Conservation (phyloP, 2,888 invertebrate genomes). For the Hydrotaea diabolus region DNA sequence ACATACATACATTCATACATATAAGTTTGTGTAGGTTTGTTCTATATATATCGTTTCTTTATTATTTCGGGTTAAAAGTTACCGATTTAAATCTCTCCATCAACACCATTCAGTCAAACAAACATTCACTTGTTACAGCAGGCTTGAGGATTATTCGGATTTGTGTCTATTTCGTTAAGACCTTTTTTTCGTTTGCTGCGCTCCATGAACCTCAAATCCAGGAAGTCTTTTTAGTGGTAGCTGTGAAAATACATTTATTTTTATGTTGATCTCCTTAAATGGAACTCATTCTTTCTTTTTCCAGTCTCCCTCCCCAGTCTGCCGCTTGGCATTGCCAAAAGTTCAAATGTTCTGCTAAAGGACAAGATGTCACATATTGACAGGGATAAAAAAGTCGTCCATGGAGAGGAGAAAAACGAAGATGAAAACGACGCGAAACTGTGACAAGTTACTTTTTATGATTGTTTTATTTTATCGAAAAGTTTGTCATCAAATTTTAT, state of each 20-base stretch:
- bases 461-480: constrained; percentile 45
- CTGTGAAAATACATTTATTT: constrained; percentile 55
- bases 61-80: constrained; percentile 28
- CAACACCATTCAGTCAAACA: not conserved
- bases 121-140: constrained; percentile 13
- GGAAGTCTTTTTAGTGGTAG: constrained; percentile 42
- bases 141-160: constrained; percentile 13
- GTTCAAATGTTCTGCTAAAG: constrained; percentile 42
- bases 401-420: not conserved
- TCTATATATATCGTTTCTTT: not conserved
- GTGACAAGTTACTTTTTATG: constrained; percentile 45
- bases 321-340: not conserved
- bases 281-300: constrained; percentile 4
- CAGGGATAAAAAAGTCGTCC: constrained; percentile 31
- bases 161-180: constrained; percentile 29
- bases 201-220: not conserved
- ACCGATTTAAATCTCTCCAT: constrained; percentile 48
- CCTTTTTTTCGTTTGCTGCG: not conserved
- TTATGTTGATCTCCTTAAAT: constrained; percentile 59
- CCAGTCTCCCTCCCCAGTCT: not conserved
- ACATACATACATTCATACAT: not conserved
- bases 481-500: constrained; percentile 32
- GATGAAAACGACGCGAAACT: not conserved
- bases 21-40: not conserved
- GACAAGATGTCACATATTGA: constrained; percentile 32